Evolutionary conservation across 2,113 vertebrate genomes (phyloP), one percentile per base, ranked within the genome.

Genomic region (Athene noctua): DNA sequence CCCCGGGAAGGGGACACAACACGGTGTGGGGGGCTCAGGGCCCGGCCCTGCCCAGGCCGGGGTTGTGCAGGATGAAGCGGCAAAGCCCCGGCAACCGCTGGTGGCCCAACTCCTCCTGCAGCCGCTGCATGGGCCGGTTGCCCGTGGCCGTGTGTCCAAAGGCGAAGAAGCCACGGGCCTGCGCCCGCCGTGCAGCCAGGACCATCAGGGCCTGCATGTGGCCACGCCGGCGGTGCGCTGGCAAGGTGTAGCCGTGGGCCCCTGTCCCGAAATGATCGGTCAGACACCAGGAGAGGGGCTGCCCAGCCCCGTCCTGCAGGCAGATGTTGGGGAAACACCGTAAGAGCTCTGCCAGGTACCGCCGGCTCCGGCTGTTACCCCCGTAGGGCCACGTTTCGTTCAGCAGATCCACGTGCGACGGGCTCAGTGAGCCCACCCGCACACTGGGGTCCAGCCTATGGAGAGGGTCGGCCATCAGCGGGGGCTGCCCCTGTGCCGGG

Each of bases 1-100:
- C 13, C 44, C 20, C 6, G 0, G 15, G 34, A 49, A 51, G 36
- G 15, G 55, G n/a, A 44, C 44, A 44, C 44, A 44, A 44, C 44
- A 44, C 44, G 44, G 46, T 19, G 19, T 19, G 46, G 46, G 19
- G 46, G 46, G 20, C 40, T 88, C 72, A 90, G 7, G 65, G 55
- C 19, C 3, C 27, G 0, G 52, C 46, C 36, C 11, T 86, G 10
- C 81, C 38, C 86, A 96, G 23, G 10, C 42, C 0, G 0, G 95
- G 94, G 16, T 96, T 96, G 80, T 96, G 96, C 83, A 96, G 87
- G 75, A 96, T 44, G 16, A 63, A 95, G 66, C 9, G 21, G 66
- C 90, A 91, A 1, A 82, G 0, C 1, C 87, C 87, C 0, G 96
- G 96, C 51, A 94, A 19, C 3, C 79, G 59, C 3, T 2, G 91